A percentile compares a stretch with the other conserved stretches of the same genome.
These are phyloP conservation scores for Alethe castanea DNA, from an alignment of 2,113 vertebrate species.

Conservation along the genomic window DNA sequence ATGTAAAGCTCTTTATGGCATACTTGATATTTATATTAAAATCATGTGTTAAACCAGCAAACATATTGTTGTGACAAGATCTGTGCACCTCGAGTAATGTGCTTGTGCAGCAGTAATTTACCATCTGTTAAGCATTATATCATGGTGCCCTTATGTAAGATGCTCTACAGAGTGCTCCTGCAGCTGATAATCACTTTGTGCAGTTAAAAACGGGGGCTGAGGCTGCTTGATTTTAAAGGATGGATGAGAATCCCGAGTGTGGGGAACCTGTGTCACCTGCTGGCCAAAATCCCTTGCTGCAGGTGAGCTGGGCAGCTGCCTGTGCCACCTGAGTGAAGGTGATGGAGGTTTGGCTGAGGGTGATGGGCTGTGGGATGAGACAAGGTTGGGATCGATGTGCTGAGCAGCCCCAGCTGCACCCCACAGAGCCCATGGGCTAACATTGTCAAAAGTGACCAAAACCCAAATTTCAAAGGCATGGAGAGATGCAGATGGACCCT, in stretches of 20 bases:
- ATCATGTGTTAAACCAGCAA: constrained; percentile 19
- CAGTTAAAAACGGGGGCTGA: not conserved
- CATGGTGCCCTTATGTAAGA: not conserved
- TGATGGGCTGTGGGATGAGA: not conserved
- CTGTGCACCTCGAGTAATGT: constrained; percentile 42
- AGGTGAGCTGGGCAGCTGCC: not conserved
- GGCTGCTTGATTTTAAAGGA: not conserved
- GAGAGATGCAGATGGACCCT: not conserved
- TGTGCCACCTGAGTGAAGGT: not conserved
- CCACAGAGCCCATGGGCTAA: no score
- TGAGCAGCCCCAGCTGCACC: not conserved
- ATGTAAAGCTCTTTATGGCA: constrained; percentile 7
- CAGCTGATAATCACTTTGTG: not conserved
- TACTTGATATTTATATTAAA: constrained; percentile 28
- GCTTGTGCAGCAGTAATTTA: constrained; percentile 37
- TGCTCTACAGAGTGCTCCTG: not conserved
- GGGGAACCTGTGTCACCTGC: constrained; percentile 25
- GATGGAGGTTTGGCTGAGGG: not conserved
- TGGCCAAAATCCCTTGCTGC: constrained; percentile 6
- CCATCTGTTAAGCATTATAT: constrained; percentile 35
- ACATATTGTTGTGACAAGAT: constrained; percentile 57
- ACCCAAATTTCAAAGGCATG: not conserved
- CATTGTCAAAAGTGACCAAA: not conserved
- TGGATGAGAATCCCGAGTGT: not conserved
- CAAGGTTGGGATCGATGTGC: not conserved